phyloP scores from a whole-genome alignment of 1,140 invertebrate genomes.

The Drosophila sp. region DNA sequence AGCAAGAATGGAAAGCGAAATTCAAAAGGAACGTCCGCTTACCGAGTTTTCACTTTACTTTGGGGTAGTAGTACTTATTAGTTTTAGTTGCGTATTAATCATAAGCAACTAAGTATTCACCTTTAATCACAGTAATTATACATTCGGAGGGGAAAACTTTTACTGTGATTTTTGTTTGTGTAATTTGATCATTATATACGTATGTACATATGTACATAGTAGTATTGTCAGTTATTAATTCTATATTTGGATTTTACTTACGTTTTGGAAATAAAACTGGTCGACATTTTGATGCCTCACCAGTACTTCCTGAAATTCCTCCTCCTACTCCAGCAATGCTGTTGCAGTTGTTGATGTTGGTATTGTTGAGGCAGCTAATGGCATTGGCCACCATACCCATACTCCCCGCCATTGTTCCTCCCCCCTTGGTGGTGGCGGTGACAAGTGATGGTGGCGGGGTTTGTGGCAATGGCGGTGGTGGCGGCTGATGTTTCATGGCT shows the following conservation, averaged over 20 bases:
- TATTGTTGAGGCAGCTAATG: constrained; percentile 49
- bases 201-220: too few relatives aligned
- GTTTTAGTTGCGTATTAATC: too few relatives aligned
- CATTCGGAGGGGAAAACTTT: background rate
- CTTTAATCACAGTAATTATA: background rate
- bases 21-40: too few relatives aligned
- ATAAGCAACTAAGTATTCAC: too few relatives aligned
- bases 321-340: constrained; percentile 16
- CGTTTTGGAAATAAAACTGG: constrained; percentile 70
- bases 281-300: constrained; percentile 46
- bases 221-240: too few relatives aligned
- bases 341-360: constrained; percentile 41
- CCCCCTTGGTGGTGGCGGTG: constrained; percentile 10
- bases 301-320: background rate
- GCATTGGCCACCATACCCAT: constrained; percentile 43
- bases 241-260: constrained; percentile 45
- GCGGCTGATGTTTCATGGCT: constrained; percentile 62
- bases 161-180: too few relatives aligned
- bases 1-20: too few relatives aligned
- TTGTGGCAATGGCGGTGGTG: constrained; percentile 52
- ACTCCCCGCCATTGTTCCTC: constrained; percentile 14
- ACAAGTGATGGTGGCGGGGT: constrained; percentile 50
- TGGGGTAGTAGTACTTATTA: too few relatives aligned
- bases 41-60: too few relatives aligned
- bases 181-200: too few relatives aligned